Evolutionary conservation across 1,140 invertebrate species (phyloP), one percentile per base, ranked within the genome.

Genomic region (Armadillidium nasatum): DNA sequence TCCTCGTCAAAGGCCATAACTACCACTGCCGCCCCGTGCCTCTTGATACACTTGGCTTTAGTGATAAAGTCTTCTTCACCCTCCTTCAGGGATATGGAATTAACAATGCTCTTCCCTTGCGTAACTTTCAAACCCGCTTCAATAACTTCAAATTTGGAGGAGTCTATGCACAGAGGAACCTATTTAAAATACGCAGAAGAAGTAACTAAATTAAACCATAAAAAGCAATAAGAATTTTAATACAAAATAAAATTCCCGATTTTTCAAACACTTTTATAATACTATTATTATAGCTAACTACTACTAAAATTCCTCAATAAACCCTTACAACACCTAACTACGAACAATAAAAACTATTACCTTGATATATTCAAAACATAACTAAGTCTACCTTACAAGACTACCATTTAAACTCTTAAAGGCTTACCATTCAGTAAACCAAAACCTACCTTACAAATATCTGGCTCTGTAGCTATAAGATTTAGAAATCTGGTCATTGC

Each of bases 81-180:
- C 83, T 88, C 88, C 82, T 89, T 89, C 79, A 89, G 76, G 0
- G 84, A 85, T 74, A 85, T 86, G 68, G 88, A 89, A 84, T 90
- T 90, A 0, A 90, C 88, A 71, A 90, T 87, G 81, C 87, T 87
- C 82, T 90, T 90, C 22, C 89, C 89, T 82, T 90, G 89, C 44
- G 82, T 84, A 79, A 87, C 88, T 81, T 89, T 88, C 7, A 90
- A 82, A 4, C 89, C 89, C 74, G 89, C 88, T 81, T 88, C 86
- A 75, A 85, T 82, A 3, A 85, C 83, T 50, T 76, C 69, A 72
- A 80, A 82, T 86, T 88, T 87, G 7, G 87, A 88, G 4, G 87
- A 88, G 80, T 88, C 87, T 46, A 88, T 86, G 81, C 88, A 89
- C 4, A 90, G 78, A 7, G 89, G 89, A 3, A 88, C 87, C 85